Evolutionary conservation across 2,113 vertebrate genomes (phyloP), one percentile per base, ranked within the genome.

Genomic region (Hydrochoerus hydrochaeris): DNA sequence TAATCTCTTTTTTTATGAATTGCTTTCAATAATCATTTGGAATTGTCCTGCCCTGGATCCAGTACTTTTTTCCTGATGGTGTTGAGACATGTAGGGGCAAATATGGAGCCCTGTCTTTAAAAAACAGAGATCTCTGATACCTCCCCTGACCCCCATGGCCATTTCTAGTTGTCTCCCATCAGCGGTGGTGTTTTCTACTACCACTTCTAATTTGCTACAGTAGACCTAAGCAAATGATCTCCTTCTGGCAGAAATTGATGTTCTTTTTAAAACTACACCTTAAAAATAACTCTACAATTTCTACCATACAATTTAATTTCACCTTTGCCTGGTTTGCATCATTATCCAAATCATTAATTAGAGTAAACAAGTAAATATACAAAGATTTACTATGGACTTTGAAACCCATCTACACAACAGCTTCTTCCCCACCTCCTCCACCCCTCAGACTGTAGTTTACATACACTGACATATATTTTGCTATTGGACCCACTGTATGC

Each of bases 331-430:
- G 82, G 38, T 80, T 81, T 57, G 30, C 30, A 80, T 88, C 69
- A 75, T 86, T 88, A 73, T 86, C 46, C 30, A 89, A 96, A 75
- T 86, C 19, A 85, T 52, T 87, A 85, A 69, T 58, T 85, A 94
- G 57, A 32, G 44, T 26, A 89, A 92, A 88, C 5, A 32, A 92
- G 57, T 44, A 88, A 87, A 80, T 12, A 77, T 88, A 88, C 41
- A 20, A 87, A 22, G 35, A 52, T 52, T 95, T 85, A 80, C 24
- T 38, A 19, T 22, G 44, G 14, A 78, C 49, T 85, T 90, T 67
- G 8, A 96, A 69, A 60, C 60, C 11, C 54, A 80, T 65, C 80
- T 77, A 38, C 30, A 19, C 67, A 83, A 89, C 41, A 58, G 35
- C 17, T 63, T 11, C 65, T 52, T 52, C 2, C 54, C 77, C 17